Base-by-base conservation (phyloP, 2,113 vertebrate genomes). In the Caloenas nicobarica region DNA sequence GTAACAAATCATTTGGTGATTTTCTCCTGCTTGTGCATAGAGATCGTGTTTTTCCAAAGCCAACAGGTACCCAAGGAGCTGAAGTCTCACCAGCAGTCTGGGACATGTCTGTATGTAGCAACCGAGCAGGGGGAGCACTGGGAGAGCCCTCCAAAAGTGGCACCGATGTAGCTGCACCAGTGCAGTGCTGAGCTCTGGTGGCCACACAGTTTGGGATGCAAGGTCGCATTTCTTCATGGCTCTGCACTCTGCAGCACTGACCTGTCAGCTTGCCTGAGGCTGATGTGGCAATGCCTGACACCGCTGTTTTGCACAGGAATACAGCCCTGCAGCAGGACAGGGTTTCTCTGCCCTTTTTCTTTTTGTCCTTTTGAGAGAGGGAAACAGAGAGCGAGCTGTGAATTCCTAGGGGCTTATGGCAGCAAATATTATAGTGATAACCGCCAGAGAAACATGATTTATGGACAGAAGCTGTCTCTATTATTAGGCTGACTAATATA, bases 1-100 rank as follows among this genome's bases (percentile, higher is more conserved):
- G 88, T 81, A 94, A 86, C 91, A 86, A 96, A 96, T 94, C 94
- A 87, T 46, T 96, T 34, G 66, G 74, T 89, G 84, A 95, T 95
- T 96, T 95, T 91, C 87, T 73, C 38, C 57, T 58, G 19, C 53
- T 44, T n/a, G 24, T 46, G 86, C 50, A 40, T 24, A 50, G 26
- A 78, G 60, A n/a, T 4, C 26, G 56, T 24, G 25, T 89, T 92
- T 88, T 81, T 60, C 60, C 22, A 40, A 74, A 88, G 82, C 23
- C 79, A 58, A 10, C 24, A 7, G 1, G 42, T n/a, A 40, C 31
- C 42, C 46, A 56, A 40, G 77, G 48, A 81, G 16, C 51, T n/a
- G 40, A 44, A 71, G 33, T 16, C 57, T 71, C 58, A n/a, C 73
- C 38, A 21, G 42, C 8, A 14, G 14, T 58, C n/a, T 87, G 65